Evolutionary conservation across 2,888 invertebrate species (phyloP).

Genomic region (Caenorhabditis zanzibari): DNA sequence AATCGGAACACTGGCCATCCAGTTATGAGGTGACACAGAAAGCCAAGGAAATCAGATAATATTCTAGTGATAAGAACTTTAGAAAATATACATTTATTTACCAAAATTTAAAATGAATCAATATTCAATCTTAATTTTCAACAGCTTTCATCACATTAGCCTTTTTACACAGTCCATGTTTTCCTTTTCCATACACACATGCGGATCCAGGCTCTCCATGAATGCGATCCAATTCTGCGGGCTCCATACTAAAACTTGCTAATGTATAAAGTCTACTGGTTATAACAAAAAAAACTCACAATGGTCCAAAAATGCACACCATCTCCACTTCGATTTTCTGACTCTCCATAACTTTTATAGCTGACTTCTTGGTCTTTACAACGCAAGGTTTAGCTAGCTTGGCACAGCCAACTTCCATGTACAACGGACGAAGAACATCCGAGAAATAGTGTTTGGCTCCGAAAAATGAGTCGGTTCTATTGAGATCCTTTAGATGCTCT

Average conservation of each 20-base stretch:
- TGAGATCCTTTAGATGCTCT: not conserved
- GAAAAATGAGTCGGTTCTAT: not conserved
- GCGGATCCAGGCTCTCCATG: slow-evolving; percentile 2
- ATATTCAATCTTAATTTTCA: not conserved
- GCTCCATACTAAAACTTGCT: slow-evolving; percentile 1
- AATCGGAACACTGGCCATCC: no score
- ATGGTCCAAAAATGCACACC: slow-evolving; percentile 13
- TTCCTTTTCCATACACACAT: not conserved
- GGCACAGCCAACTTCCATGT: slow-evolving; percentile 16
- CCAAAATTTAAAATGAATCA: no score
- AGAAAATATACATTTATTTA: no score
- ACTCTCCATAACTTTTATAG: not conserved
- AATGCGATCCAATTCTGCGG: not conserved
- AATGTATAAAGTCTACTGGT: no score
- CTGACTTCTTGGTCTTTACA: not conserved
- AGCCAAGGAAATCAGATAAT: no score
- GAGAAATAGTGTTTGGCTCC: slow-evolving; percentile 11
- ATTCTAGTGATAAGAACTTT: no score
- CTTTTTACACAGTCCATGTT: slow-evolving; percentile 5
- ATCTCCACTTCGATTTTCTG: not conserved
- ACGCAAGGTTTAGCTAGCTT: not conserved
- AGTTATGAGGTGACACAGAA: no score
- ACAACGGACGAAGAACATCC: not conserved
- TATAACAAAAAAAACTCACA: not conserved
- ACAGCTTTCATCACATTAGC: not conserved